A percentile compares a stretch with the other conserved stretches of the same genome.
Evolutionary conservation across 23 tunicate genomes (phyloP).

Genomic region (Botrylloides violaceus): DNA sequence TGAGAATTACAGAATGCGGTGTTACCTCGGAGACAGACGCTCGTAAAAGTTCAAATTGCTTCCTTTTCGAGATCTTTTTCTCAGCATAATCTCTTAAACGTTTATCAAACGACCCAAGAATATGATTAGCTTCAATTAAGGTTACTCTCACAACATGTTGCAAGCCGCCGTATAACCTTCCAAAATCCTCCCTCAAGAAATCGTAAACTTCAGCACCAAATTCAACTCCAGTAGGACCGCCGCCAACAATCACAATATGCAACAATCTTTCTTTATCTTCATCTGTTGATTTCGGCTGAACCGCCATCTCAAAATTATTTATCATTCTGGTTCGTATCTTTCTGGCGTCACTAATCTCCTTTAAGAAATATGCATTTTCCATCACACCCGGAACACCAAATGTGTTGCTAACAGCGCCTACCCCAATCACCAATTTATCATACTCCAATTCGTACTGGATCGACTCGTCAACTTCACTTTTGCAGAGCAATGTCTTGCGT

Average conservation of each 20-base stretch:
- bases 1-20: slow-evolving; percentile 37
- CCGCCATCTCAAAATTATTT: slow-evolving; percentile 72
- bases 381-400: slow-evolving; percentile 72
- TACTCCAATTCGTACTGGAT: slow-evolving; percentile 32
- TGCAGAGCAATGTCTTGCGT: slow-evolving; percentile 35
- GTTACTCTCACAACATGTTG: slow-evolving; percentile 65
- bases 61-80: slow-evolving; percentile 49
- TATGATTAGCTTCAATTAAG: slow-evolving; percentile 77
- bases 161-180: slow-evolving; percentile 42
- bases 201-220: slow-evolving; percentile 94
- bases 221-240: slow-evolving; percentile 95
- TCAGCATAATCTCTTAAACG: slow-evolving; percentile 79
- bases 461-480: slow-evolving; percentile 49
- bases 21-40: slow-evolving; percentile 58
- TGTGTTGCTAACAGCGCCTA: slow-evolving; percentile 75
- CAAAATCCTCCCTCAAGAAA: slow-evolving; percentile 73
- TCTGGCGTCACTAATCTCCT: slow-evolving; percentile 72
- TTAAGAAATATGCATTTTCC: slow-evolving; percentile 64
- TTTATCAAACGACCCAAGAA: slow-evolving; percentile 67
- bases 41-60: slow-evolving; percentile 66
- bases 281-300: slow-evolving; percentile 48
- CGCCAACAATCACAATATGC: slow-evolving; percentile 88
- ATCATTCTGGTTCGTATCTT: slow-evolving; percentile 62
- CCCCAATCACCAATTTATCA: slow-evolving; percentile 79
- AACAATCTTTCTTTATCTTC: slow-evolving; percentile 52